phyloP scores from a whole-genome alignment of 2,113 vertebrate species.

The Odontesthes bonariensis region DNA sequence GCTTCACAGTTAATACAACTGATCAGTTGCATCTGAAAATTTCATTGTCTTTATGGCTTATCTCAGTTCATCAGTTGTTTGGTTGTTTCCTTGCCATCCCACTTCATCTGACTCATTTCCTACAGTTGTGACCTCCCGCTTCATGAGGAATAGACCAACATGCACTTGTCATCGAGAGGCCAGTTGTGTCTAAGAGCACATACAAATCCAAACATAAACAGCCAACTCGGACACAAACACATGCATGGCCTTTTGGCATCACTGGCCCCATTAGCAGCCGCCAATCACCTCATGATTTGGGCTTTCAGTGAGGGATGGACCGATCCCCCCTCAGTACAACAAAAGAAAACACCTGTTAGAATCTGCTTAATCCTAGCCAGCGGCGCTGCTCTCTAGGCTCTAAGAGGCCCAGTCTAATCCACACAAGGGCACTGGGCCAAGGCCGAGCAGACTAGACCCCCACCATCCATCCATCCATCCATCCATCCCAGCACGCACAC shows the following conservation, averaged over 20 bases:
- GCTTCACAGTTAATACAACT: not conserved
- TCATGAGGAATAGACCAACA: not conserved
- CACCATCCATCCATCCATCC: conserved; percentile 42
- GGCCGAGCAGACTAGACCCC: conserved; percentile 71
- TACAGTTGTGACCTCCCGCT: not conserved
- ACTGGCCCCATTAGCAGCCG: conserved; percentile 29
- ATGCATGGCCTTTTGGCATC: conserved; percentile 27
- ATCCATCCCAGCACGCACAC: conserved; percentile 50
- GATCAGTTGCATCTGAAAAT: conserved; percentile 7
- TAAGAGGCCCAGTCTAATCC: conserved; percentile 62
- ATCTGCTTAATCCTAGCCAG: conserved; percentile 74
- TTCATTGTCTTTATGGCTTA: not conserved
- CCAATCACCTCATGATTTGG: conserved; percentile 66
- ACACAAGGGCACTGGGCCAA: conserved; percentile 69
- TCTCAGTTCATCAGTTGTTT: not conserved
- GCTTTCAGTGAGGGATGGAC: conserved; percentile 55
- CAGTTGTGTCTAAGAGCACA: not conserved
- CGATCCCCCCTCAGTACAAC: conserved; percentile 52
- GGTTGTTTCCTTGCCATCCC: not conserved
- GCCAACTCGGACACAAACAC: conserved; percentile 1
- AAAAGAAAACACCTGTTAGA: conserved; percentile 81
- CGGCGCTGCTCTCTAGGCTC: conserved; percentile 53
- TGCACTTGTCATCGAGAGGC: not conserved
- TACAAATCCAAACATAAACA: conserved; percentile 34
- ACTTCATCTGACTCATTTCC: not conserved